These are phyloP conservation scores for Daktulosphaira vitifoliae DNA, from an alignment of 1,140 invertebrate species.

Conservation along the genomic window DNA sequence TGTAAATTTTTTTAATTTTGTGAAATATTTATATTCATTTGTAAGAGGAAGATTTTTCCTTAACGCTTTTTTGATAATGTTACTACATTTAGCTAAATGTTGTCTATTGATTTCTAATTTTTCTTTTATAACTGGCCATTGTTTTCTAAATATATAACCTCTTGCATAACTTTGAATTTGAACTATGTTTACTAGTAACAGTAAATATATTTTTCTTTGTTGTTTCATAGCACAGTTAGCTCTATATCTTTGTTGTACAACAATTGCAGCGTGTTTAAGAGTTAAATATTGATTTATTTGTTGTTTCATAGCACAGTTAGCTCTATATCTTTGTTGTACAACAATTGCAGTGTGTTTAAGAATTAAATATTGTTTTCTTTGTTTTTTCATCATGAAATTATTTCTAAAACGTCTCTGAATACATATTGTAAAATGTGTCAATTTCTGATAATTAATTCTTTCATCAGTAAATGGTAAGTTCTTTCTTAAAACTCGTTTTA, in stretches of 20 bases:
- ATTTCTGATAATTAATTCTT: constrained; percentile 15
- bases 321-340: constrained; percentile 50
- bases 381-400: constrained; percentile 41
- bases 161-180: constrained; percentile 8
- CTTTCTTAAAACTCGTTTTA: not conserved
- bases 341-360: constrained; percentile 46
- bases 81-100: not conserved
- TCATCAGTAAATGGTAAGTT: not conserved
- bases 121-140: not conserved
- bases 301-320: constrained; percentile 33
- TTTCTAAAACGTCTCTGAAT: constrained; percentile 47
- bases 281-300: constrained; percentile 39
- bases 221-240: constrained; percentile 33
- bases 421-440: constrained; percentile 41
- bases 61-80: not conserved
- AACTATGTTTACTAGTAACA: too few species aligned
- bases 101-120: not conserved
- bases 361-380: constrained; percentile 34
- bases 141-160: constrained; percentile 5
- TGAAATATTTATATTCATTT: not conserved
- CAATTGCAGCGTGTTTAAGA: constrained; percentile 28
- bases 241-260: constrained; percentile 21
- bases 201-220: constrained; percentile 39
- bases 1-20: constrained; percentile 41
- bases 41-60: not conserved